Base-by-base conservation (phyloP, 2,888 invertebrate genomes). In the Thecophora atra region DNA sequence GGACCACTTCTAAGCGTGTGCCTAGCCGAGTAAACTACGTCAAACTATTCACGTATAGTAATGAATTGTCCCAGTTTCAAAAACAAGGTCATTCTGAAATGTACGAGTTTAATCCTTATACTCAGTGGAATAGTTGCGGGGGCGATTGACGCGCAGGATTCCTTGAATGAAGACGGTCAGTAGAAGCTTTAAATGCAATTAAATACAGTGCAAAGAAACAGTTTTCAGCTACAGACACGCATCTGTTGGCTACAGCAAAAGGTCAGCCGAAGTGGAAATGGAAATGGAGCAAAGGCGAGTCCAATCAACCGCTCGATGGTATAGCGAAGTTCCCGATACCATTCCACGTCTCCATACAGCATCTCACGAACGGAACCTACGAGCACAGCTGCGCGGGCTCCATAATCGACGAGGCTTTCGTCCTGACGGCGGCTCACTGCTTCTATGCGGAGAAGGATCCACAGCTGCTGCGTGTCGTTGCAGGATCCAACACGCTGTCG, bases 401-500 rank as follows among this genome's bases (percentile, higher is more conserved):
- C 0, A 85, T 85, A 17, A 77, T 85, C 13, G 72, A 76, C 21
- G 76, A 78, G n/a, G 72, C 79, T 11, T 77, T 82, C 52, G 80
- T 86, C 1, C 44, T 86, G n/a, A 83, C 82, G 0, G 82, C 85
- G 0, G 85, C 85, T 0, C 86, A 86, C 74, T 86, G 86, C 73
- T 76, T 79, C 3, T 15, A 75, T 3, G 75, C 74, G 17, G 17
- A 30, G 1, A 72, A 73, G 1, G 44, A 21, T 0, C 72, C 77
- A 11, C 70, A 70, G 0, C 24, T 73, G 17, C 71, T 83, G 3
- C 77, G 74, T 3, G 75, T 83, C 2, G 51, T 73, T 0, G 84
- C 74, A 13, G 83, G 83, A 1, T 76, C 79, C 0, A 74, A 72
- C 21, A 51, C 13, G 7, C 26, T 82, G 1, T 72, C 70, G 5